Evolutionary conservation across 2,113 vertebrate species (phyloP), one percentile per base, ranked within the genome.

Genomic region (Dipodomys stephensi): DNA sequence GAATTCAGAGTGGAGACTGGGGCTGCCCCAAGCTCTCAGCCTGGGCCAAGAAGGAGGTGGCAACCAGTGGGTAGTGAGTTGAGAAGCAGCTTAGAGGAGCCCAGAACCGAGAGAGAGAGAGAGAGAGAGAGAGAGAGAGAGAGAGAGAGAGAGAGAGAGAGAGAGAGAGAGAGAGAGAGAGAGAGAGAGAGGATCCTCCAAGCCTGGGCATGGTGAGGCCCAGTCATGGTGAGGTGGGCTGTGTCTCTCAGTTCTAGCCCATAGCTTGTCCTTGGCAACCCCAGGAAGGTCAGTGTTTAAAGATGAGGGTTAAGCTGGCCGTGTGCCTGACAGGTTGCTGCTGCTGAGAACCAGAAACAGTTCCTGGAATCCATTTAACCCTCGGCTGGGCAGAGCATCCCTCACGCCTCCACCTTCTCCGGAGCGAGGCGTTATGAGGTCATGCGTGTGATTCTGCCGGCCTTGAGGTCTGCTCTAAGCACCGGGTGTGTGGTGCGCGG

Each of bases 331-430:
- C 94, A 93, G 91, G 93, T 83, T 46, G 65, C 71, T 28, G 57
- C 83, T 83, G 88, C 57, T 67, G 85, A 93, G 93, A 94, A 92
- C 67, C 39, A 44, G 85, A 79, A 88, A 71, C 2, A 0, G 18
- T 57, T 91, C 76, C 91, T 93, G 91, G 93, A 89, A 92, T 69
- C 81, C 53, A 71, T 49, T 89, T 80, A 60, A 32, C 81, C 67
- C 13, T 0, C 6, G 1, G 57, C 80, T 67, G 49, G 87, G 74
- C 87, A 4, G 1, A 32, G 74, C 57, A 25, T 62, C 46, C 0
- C 22, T 68, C 35, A 20, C 4, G 1, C 18, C 27, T 2, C 77
- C 23, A 5, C 23, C 72, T 57, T 76, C 77, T 81, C 13, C 2
- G 0, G 71, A 83, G 46, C 7, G 28, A 72, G 68, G 32, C 30